Conservation (phyloP, 2,888 invertebrate genomes). For the Minunthozetes semirufus region DNA sequence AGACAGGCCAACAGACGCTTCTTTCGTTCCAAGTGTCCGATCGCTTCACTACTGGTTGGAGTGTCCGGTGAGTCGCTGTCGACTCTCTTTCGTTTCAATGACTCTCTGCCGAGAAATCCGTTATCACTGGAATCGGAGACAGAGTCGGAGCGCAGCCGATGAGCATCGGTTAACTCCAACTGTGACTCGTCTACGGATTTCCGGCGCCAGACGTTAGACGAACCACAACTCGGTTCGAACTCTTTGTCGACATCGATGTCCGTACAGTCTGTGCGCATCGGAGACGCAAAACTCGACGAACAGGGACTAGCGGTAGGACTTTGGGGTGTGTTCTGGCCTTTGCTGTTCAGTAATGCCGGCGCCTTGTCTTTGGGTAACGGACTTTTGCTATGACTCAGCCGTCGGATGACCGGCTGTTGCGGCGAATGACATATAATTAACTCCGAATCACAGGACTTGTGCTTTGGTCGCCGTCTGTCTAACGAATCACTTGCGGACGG, state of each 20-base stretch:
- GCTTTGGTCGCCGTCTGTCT: constrained; percentile 38
- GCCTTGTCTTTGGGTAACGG: constrained; percentile 38
- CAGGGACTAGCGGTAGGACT: constrained; percentile 40
- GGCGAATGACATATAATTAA: constrained; percentile 45
- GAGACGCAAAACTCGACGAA: constrained; percentile 40
- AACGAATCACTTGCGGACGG: constrained; percentile 33
- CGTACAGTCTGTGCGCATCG: constrained; percentile 36
- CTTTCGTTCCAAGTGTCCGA: constrained; percentile 40
- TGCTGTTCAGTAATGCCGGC: constrained; percentile 3
- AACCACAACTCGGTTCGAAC: constrained; percentile 18
- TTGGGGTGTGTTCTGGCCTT: constrained; percentile 34
- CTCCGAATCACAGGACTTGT: constrained; percentile 45
- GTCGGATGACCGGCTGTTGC: constrained; percentile 43
- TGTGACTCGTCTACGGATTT: constrained; percentile 36
- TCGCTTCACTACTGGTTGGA: constrained; percentile 25
- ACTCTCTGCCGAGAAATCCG: constrained; percentile 15
- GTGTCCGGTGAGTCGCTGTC: constrained; percentile 38
- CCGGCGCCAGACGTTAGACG: constrained; percentile 33
- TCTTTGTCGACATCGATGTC: constrained; percentile 38
- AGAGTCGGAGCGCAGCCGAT: constrained; percentile 24
- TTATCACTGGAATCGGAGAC: constrained; percentile 31
- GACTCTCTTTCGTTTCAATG: constrained; percentile 37
- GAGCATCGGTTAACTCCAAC: not conserved
- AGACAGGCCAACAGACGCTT: constrained; percentile 39
- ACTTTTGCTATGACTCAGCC: constrained; percentile 43